Conservation (phyloP, 1,140 invertebrate species). For the Paralvinella palmiformis region DNA sequence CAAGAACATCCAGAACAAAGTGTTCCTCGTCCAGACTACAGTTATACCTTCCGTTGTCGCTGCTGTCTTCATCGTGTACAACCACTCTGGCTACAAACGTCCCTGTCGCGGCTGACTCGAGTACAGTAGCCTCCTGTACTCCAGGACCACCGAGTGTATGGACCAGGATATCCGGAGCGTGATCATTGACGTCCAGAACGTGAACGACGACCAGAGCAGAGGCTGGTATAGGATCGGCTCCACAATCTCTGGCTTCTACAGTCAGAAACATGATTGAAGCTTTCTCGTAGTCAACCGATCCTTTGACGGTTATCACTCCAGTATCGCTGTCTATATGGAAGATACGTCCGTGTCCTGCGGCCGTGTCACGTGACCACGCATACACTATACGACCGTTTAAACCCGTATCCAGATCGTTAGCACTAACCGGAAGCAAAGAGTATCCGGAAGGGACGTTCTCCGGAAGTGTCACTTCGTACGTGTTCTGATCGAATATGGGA, state of each 20-base stretch:
- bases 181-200: conserved; percentile 16
- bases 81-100: conserved; percentile 18
- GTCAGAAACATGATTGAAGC: conserved; percentile 28
- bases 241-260: conserved; percentile 30
- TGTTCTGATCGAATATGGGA: conserved; percentile 62
- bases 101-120: conserved; percentile 6
- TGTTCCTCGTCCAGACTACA: conserved; percentile 9
- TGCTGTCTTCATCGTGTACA: conserved; percentile 11
- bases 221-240: background rate
- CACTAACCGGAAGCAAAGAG: conserved; percentile 68
- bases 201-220: conserved; percentile 2
- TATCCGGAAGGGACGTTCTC: conserved; percentile 67
- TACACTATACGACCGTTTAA: conserved; percentile 71
- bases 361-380: conserved; percentile 20
- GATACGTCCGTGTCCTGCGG: conserved; percentile 10
- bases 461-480: conserved; percentile 65
- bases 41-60: conserved; percentile 4
- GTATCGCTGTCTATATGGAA: conserved; percentile 29
- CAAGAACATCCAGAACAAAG: background rate
- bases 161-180: conserved; percentile 16
- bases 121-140: background rate
- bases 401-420: conserved; percentile 69
- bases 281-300: conserved; percentile 27
- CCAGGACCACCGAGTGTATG: conserved; percentile 3
- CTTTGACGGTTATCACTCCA: conserved; percentile 27